These are phyloP conservation scores for Limosa lapponica DNA, from an alignment of 2,797 vertebrate genomes.

Conservation along the genomic window DNA sequence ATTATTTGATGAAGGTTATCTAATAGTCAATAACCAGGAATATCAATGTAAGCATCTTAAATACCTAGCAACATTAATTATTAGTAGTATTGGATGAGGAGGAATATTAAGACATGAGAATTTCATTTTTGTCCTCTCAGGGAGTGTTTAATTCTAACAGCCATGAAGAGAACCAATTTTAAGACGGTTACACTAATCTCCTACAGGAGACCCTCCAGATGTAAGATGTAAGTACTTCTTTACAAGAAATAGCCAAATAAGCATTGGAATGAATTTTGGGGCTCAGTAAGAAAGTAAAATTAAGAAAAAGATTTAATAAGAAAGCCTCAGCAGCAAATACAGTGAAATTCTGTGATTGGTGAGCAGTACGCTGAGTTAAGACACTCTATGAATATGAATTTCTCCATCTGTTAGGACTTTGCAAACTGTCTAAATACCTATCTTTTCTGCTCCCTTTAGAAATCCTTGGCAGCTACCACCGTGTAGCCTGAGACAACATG, in stretches of 20 bases:
- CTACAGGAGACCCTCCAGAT: not conserved
- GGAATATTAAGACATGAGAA: not conserved
- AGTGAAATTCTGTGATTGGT: not conserved
- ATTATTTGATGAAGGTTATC: not conserved
- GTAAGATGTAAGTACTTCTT: not conserved
- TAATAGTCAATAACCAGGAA: not conserved
- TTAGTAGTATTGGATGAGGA: not conserved
- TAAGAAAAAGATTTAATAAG: not conserved
- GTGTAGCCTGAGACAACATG: not conserved
- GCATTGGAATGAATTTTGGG: not conserved
- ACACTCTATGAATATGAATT: not conserved
- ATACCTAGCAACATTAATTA: not conserved
- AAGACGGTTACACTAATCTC: not conserved
- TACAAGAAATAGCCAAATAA: not conserved
- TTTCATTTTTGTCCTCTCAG: not conserved
- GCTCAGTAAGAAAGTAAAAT: not conserved
- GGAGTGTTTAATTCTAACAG: not conserved
- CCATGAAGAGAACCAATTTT: not conserved
- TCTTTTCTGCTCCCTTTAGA: not conserved
- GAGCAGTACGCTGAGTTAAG: not conserved
- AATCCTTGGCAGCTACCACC: accelerated
- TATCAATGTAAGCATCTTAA: not conserved
- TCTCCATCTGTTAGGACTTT: not conserved
- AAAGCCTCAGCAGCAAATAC: not conserved
- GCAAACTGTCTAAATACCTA: not conserved